Base-by-base conservation (phyloP, 2,113 vertebrate genomes). In the Panthera tigris region DNA sequence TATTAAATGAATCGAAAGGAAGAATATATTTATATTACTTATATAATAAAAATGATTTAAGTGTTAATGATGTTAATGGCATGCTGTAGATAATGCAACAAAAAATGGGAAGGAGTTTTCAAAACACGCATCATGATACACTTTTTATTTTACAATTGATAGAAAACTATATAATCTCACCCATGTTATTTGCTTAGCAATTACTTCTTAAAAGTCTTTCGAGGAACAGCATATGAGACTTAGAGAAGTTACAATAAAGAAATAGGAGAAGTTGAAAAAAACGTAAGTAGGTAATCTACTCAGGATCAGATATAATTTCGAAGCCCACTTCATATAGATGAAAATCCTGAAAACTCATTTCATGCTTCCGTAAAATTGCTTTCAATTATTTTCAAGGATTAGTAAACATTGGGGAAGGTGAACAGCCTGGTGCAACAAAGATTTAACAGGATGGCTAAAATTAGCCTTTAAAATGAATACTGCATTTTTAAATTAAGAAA, bases 401-500 rank as follows among this genome's bases (percentile, higher is more conserved):
- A 98, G 96, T 94, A 86, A 97, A 91, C 73, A 78, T 86, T 84
- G 89, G 96, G 50, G 88, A 98, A 98, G 97, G 80, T 65, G 81
- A 96, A 52, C 18, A 97, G 94, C 18, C 93, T 31, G 93, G 50
- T 92, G 82, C 74, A 97, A 95, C 74, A 96, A 97, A 96, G 84
- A 61, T 95, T 94, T 97, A 85, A 87, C 91, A 65, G 96, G 87
- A 68, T 73, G 52, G 89, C 97, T 98, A 98, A 98, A 98, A 98
- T 97, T 95, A 97, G 81, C 78, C 89, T 98, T 97, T 10, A 95
- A 98, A 91, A 98, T 92, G 88, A 98, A 96, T 91, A 84, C 78
- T 92, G 48, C 25, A 86, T 97, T 98, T 98, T 98, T 98, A 97
- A 98, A 98, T 98, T 98, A 98, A 98, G 97, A 97, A 98, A 92